Evolutionary conservation across 2,797 vertebrate genomes (phyloP).

Genomic region (Acrocephalus scirpaceus): DNA sequence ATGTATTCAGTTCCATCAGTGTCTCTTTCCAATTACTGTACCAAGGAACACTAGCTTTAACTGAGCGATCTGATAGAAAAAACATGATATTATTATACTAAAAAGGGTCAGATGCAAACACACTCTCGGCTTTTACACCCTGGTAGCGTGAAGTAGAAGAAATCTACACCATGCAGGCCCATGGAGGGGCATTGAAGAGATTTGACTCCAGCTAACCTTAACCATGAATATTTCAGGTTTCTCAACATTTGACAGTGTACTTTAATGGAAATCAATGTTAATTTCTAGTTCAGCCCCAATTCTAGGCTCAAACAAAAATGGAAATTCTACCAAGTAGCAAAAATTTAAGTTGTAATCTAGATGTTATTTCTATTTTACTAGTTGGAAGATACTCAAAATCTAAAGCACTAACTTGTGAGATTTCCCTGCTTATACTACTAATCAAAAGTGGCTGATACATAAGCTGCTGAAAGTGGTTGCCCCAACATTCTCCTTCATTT

Average conservation of each 20-base stretch:
- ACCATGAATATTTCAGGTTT: background rate
- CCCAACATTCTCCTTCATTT: background rate
- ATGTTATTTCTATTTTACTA: background rate
- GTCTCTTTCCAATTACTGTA: constrained; percentile 92
- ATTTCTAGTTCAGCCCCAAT: background rate
- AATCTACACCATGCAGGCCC: background rate
- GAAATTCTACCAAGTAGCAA: background rate
- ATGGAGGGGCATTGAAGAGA: background rate
- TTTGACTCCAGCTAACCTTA: background rate
- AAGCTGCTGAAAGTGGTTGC: background rate
- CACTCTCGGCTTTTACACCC: constrained; percentile 21
- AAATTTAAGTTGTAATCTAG: background rate
- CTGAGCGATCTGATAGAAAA: constrained; percentile 88
- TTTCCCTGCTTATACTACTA: background rate
- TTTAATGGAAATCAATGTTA: background rate
- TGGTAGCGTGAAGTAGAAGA: background rate
- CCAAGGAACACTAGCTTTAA: constrained; percentile 93
- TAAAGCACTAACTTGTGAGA: background rate
- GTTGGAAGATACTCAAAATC: background rate
- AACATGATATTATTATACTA: constrained; percentile 77
- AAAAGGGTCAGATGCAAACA: constrained; percentile 47
- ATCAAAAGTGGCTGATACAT: background rate
- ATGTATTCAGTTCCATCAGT: constrained; percentile 88
- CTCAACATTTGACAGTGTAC: background rate
- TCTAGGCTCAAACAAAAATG: background rate